These are phyloP conservation scores for Syngnathoides biaculeatus DNA, from an alignment of 2,113 vertebrate species.

Conservation along the genomic window DNA sequence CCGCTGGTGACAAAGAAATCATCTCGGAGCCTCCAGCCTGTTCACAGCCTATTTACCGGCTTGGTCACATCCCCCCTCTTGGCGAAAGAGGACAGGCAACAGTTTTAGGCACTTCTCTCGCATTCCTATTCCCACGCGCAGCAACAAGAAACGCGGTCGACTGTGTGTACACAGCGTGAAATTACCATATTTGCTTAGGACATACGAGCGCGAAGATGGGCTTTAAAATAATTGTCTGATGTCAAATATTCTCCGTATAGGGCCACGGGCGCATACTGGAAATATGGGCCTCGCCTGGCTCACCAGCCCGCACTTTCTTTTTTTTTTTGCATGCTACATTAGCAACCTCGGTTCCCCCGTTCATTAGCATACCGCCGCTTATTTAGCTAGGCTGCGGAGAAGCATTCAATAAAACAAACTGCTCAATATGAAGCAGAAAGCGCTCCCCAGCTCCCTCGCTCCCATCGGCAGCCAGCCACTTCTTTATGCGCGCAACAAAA, in stretches of 20 bases:
- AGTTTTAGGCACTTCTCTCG: conserved; percentile 59
- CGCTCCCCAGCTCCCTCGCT: conserved; percentile 12
- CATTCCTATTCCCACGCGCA: conserved; percentile 49
- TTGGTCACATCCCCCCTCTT: conserved; percentile 57
- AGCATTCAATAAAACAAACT: conserved; percentile 71
- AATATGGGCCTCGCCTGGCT: conserved; percentile 17
- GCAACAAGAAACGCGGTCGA: conserved; percentile 63
- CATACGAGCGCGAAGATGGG: conserved; percentile 42
- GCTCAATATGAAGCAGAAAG: conserved; percentile 56
- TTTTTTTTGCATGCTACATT: conserved; percentile 58
- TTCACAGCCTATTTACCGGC: conserved; percentile 71
- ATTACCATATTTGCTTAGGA: conserved; percentile 64
- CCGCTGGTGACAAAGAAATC: conserved; percentile 73
- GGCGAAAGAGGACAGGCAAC: conserved; percentile 56
- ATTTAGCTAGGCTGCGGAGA: conserved; percentile 69
- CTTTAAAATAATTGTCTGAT: conserved; percentile 71
- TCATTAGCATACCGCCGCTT: conserved; percentile 72
- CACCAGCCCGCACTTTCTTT: conserved; percentile 33
- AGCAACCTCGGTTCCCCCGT: conserved; percentile 58
- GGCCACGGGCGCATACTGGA: conserved; percentile 1
- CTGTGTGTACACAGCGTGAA: conserved; percentile 69
- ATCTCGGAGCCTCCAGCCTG: conserved; percentile 68
- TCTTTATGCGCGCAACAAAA: conserved; percentile 55
- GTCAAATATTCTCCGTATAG: conserved; percentile 53
- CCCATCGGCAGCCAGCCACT: conserved; percentile 24